Percentiles rank a stretch among this genome's conserved stretches.
Conservation (phyloP, 2,888 invertebrate genomes). For the Drosophila putrida region DNA sequence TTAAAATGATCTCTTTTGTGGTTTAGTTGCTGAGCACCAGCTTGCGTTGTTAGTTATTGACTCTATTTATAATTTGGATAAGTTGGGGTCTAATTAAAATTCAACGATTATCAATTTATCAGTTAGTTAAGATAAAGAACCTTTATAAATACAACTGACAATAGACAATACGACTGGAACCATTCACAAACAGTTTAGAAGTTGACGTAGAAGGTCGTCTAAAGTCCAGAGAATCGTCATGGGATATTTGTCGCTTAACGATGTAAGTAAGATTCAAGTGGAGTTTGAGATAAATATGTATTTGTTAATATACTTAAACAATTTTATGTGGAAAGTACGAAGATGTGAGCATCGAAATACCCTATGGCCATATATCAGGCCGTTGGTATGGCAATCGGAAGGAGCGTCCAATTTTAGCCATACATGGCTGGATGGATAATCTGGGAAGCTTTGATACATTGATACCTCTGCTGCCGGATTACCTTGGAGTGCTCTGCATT, state of each 20-base stretch:
- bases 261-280: conserved; percentile 6
- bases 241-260: conserved; percentile 16
- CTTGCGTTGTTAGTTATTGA: background rate
- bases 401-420: conserved; percentile 88
- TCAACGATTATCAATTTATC: background rate
- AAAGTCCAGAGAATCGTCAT: conserved; percentile 33
- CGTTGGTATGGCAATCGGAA: conserved; percentile 89
- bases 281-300: background rate
- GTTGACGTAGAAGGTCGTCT: background rate
- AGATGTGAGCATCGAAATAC: conserved; percentile 88
- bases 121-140: conserved; percentile 1
- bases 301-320: conserved; percentile 26
- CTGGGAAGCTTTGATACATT: conserved; percentile 90
- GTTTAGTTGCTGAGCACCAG: conserved; percentile 6
- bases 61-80: conserved; percentile 11
- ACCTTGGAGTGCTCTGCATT: conserved; percentile 87
- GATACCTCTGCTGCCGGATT: conserved; percentile 87
- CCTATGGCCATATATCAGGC: conserved; percentile 89
- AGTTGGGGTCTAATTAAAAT: conserved; percentile 8
- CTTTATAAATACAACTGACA: too few species aligned
- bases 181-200: background rate
- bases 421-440: conserved; percentile 93
- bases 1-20: background rate
- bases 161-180: background rate
- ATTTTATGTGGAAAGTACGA: conserved; percentile 81